These are phyloP conservation scores for Hippocampus zosterae DNA, from an alignment of 2,113 vertebrate species.

Conservation along the genomic window DNA sequence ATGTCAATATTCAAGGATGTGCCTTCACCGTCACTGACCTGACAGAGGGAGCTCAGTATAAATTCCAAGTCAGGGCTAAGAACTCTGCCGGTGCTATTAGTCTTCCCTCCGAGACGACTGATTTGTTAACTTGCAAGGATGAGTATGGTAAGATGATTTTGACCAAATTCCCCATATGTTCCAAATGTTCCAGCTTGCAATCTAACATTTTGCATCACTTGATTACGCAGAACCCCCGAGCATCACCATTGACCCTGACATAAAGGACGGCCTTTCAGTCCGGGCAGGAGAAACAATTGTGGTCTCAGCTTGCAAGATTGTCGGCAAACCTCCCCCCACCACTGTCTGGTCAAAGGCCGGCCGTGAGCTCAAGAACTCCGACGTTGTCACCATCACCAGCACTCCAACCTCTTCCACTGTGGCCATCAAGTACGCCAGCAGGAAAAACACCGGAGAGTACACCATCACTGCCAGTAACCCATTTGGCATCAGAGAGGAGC, in stretches of 20 bases:
- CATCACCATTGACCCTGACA: conserved; percentile 86
- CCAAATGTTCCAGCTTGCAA: neutral
- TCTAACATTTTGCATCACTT: neutral
- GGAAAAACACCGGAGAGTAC: conserved; percentile 97
- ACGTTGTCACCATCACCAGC: conserved; percentile 81
- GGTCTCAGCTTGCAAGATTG: conserved; percentile 87
- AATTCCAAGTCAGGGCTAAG: conserved; percentile 95
- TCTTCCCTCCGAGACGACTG: conserved; percentile 87
- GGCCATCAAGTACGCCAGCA: conserved; percentile 86
- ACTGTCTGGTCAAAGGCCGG: conserved; percentile 91
- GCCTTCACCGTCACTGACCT: conserved; percentile 92
- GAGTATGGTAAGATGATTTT: conserved; percentile 84
- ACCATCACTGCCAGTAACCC: conserved; percentile 93
- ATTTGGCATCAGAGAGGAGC: conserved; percentile 93
- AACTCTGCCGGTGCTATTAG: conserved; percentile 93
- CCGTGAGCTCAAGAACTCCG: conserved; percentile 91
- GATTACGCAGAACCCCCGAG: conserved; percentile 83
- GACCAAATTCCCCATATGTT: neutral
- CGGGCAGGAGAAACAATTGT: conserved; percentile 91
- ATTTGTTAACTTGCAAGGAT: conserved; percentile 87
- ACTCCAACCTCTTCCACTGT: conserved; percentile 88
- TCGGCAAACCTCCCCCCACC: conserved; percentile 92
- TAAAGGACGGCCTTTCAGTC: conserved; percentile 91
- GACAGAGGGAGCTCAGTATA: conserved; percentile 84
- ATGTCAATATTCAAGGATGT: conserved; percentile 90